Evolutionary conservation across 2,888 invertebrate genomes (phyloP).

Genomic region (Eurois occulta): DNA sequence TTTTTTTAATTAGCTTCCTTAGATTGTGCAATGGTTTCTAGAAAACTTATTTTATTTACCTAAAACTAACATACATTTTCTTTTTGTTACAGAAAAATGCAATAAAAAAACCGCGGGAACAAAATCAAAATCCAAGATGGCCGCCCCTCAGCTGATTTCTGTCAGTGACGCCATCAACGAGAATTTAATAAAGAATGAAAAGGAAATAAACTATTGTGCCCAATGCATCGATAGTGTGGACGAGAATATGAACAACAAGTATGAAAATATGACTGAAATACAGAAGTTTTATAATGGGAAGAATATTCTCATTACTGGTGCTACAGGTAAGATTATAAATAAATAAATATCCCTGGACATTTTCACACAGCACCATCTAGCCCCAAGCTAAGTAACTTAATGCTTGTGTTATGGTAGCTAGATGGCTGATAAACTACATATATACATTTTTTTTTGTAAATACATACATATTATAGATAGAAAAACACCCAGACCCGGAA

Average conservation of each 20-base stretch:
- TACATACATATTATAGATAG: no score
- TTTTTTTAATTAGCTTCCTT: no score
- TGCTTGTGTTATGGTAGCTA: no score
- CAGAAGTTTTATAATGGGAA: conserved; percentile 91
- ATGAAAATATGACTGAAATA: conserved; percentile 80
- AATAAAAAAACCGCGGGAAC: conserved; percentile 20
- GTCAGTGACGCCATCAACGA: conserved; percentile 46
- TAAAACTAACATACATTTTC: conserved; percentile 19
- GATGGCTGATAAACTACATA: no score
- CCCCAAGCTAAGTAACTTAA: no score
- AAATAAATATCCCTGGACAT: no score
- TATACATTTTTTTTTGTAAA: no score
- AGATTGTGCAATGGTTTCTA: background rate
- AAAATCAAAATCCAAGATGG: conserved; percentile 50
- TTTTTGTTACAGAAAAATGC: conserved; percentile 67
- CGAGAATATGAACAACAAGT: conserved; percentile 72
- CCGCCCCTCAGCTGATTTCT: conserved; percentile 45
- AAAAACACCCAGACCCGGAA: no score
- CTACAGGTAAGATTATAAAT: conserved; percentile 89
- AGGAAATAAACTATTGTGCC: conserved; percentile 52
- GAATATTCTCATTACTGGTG: conserved; percentile 91
- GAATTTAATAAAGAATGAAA: conserved; percentile 37
- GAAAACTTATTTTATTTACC: background rate
- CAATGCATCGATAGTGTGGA: conserved; percentile 66
- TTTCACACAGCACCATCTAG: no score